Base-by-base conservation (phyloP, 1,140 invertebrate genomes). In the Piezodorus guildinii region DNA sequence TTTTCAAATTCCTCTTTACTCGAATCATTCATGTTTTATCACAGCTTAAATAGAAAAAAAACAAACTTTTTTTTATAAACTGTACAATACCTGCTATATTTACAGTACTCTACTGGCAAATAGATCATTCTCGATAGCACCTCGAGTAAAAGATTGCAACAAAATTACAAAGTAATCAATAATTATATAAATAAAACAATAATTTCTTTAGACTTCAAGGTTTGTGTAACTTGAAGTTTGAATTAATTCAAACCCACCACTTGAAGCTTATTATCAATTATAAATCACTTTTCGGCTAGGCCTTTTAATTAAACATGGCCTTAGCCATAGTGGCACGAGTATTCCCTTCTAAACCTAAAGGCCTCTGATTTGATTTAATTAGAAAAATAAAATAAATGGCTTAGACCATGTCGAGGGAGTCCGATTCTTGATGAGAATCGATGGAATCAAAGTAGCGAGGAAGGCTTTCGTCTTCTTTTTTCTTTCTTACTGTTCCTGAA, bases 91-190 rank as follows among this genome's bases (percentile, higher is more conserved):
- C n/a, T 19, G n/a, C 12, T 52, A 19, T 52, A 52, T 52, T 8
- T 52, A 52, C 51, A 52, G 51, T 14, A 19, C 12, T 10, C 16
- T 52, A 52, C n/a, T 52, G 19, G 10, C 16, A 19, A 52, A 52
- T 52, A 52, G 45, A 46, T n/a, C 15, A 19, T 52, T 52, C 51
- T 52, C n/a, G 51, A 52, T 52, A 52, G 51, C 51, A 52, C 51
- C 51, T 52, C 51, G 51, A 52, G 51, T 52, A 30, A 30, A 30
- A 30, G 27, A 30, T 30, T 30, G 27, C 27, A 30, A 30, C 27
- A 30, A 30, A 30, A 30, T 30, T 30, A 30, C 27, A 30, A 30
- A 30, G 27, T 30, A 30, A 30, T 8, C 27, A 8, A 30, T 30
- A 30, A 30, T 30, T 30, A 30, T n/a, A n/a, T 30, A 30, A 30